These are phyloP conservation scores for Xerus rutilus DNA, from an alignment of 2,797 vertebrate genomes.

Conservation along the genomic window DNA sequence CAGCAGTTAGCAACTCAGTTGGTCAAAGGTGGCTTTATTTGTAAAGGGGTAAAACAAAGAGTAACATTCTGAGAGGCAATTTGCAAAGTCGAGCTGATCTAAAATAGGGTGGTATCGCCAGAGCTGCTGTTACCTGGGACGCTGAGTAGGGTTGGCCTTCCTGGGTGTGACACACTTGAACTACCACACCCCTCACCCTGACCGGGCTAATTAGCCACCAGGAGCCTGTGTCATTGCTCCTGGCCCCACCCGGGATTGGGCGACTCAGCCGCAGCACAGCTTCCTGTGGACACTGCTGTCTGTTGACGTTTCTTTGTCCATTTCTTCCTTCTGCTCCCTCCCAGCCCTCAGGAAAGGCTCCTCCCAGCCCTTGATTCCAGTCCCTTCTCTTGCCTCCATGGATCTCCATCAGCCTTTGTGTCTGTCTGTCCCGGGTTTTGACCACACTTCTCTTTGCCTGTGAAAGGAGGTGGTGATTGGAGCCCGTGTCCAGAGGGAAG, in stretches of 20 bases:
- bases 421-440: neutral
- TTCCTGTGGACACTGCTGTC: neutral
- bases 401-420: neutral
- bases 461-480: neutral
- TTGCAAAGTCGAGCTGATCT: neutral
- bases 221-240: too few relatives aligned
- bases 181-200: too few relatives aligned
- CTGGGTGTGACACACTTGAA: neutral
- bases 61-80: neutral
- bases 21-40: neutral
- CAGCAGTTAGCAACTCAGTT: neutral
- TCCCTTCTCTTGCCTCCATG: neutral
- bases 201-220: neutral
- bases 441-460: neutral
- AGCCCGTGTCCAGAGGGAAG: neutral
- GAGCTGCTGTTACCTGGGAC: neutral
- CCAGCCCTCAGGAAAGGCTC: neutral
- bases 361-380: neutral
- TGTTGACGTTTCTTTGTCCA: neutral
- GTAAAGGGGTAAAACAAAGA: neutral
- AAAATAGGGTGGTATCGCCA: neutral
- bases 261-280: neutral
- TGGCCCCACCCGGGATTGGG: neutral
- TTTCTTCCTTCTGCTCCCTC: neutral
- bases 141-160: neutral